These are phyloP conservation scores for Melanargia galathea DNA, from an alignment of 2,888 invertebrate genomes.

Conservation along the genomic window DNA sequence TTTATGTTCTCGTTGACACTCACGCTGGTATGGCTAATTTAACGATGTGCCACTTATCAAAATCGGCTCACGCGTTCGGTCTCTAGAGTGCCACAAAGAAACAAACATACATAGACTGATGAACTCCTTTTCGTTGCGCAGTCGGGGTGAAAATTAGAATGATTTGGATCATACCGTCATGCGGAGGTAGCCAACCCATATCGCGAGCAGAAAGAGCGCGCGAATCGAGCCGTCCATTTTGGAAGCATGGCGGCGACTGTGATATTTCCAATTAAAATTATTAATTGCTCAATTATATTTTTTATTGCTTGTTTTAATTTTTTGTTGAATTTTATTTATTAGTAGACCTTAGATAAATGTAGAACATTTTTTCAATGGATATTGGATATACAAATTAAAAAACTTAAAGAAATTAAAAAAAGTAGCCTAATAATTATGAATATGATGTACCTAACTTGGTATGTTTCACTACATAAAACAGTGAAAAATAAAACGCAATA, in stretches of 20 bases:
- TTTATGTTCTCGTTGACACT: too few species aligned
- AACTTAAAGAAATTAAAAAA: background rate
- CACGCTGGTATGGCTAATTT: too few species aligned
- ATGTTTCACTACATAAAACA: background rate
- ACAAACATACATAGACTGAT: too few species aligned
- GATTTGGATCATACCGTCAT: constrained; percentile 55
- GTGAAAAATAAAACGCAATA: constrained; percentile 53
- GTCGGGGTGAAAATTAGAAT: background rate
- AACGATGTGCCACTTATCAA: too few species aligned
- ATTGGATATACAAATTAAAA: background rate
- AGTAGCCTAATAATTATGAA: too few species aligned
- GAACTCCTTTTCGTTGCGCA: too few species aligned
- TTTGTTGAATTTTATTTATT: background rate
- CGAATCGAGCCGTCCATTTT: constrained; percentile 69
- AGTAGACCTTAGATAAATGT: background rate
- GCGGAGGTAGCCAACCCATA: constrained; percentile 61
- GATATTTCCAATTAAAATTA: constrained; percentile 15
- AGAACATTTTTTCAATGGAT: background rate
- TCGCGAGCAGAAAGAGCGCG: constrained; percentile 62
- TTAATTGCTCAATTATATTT: constrained; percentile 7
- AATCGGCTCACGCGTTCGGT: too few species aligned
- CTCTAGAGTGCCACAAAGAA: too few species aligned
- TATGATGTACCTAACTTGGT: too few species aligned
- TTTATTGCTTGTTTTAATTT: constrained; percentile 1
- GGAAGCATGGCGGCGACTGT: constrained; percentile 62